Percentiles rank a stretch among this genome's conserved stretches.
These are phyloP conservation scores for Malthinus flaveolus DNA, from an alignment of 2,888 invertebrate species.

Conservation along the genomic window DNA sequence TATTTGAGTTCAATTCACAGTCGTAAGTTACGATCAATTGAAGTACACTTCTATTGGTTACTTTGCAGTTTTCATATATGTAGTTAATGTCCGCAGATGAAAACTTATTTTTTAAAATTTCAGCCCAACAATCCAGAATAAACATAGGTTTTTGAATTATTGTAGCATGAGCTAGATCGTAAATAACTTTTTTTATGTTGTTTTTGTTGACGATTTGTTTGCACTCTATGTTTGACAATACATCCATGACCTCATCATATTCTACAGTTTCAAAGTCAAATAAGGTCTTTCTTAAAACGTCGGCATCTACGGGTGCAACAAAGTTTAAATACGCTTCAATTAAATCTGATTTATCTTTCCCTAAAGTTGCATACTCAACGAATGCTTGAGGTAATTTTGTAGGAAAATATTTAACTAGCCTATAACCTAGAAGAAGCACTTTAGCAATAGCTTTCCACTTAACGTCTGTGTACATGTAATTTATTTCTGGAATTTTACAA, in stretches of 20 bases:
- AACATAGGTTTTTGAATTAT: constrained; percentile 22
- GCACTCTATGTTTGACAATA: constrained; percentile 5
- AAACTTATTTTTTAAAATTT: constrained; percentile 6
- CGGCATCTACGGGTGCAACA: neutral
- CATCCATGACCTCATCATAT: neutral
- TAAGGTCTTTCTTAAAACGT: neutral
- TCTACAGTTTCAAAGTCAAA: neutral
- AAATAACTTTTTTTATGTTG: constrained; percentile 1
- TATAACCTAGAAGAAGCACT: constrained; percentile 20
- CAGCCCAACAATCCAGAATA: constrained; percentile 11
- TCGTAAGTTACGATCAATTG: neutral
- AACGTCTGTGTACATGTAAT: constrained; percentile 9
- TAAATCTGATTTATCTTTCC: neutral
- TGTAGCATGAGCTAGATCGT: constrained; percentile 18
- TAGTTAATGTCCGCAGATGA: neutral
- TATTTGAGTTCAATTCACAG: neutral
- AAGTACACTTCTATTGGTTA: neutral
- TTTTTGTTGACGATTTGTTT: constrained; percentile 5
- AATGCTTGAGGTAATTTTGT: constrained; percentile 11
- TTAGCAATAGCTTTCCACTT: constrained; percentile 25
- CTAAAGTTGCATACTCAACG: neutral
- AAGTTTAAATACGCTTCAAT: neutral
- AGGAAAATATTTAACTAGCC: constrained; percentile 28
- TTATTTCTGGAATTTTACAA: constrained; percentile 23
- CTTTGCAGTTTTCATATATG: neutral